Base-by-base conservation (phyloP, 1,140 invertebrate genomes). In the Drosophila jambulina region DNA sequence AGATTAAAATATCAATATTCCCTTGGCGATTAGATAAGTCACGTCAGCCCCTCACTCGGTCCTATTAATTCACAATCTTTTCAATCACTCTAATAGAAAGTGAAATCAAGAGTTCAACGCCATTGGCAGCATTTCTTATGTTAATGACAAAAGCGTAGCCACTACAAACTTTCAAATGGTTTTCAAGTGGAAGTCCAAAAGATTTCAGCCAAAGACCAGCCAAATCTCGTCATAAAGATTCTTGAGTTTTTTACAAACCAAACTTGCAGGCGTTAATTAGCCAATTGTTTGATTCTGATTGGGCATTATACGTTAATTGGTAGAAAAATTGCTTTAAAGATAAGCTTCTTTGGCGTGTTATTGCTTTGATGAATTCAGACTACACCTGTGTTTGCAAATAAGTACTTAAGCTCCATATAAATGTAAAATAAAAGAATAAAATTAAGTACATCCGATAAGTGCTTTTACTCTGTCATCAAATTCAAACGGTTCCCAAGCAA, bases 61-160 rank as follows among this genome's bases (percentile, higher is more conserved):
- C 38, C 21, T 13, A 60, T 60, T 65, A 65, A 27, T 70, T 42
- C 49, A 59, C 38, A 40, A 62, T 29, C 62, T 53, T 53, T 67
- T 69, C 46, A 67, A 70, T 69, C 63, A 65, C 13, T 56, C 45
- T 42, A 59, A 78, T 62, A 76, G 79, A 85, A 86, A 86, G 82
- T 82, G 83, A 86, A 86, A 82, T 76, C 74, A 46, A 80, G 40
- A 77, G 77, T 76, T 83, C 76, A 80, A 72, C 72, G 67, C 40
- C 76, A 63, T 74, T 34, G 40, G 23, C 60, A 45, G 32, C 63
- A 38, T 78, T 79, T 82, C 51, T 72, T 72, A 86, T 86, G 78
- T 64, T 62, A 86, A 87, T 86, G 56, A 53, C 23, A 58, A 53
- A 58, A 21, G 38, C 53, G 46, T 53, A 19, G 42, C 17, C 43